Conservation (phyloP, 2,888 invertebrate species). For the Drosophila colorata region DNA sequence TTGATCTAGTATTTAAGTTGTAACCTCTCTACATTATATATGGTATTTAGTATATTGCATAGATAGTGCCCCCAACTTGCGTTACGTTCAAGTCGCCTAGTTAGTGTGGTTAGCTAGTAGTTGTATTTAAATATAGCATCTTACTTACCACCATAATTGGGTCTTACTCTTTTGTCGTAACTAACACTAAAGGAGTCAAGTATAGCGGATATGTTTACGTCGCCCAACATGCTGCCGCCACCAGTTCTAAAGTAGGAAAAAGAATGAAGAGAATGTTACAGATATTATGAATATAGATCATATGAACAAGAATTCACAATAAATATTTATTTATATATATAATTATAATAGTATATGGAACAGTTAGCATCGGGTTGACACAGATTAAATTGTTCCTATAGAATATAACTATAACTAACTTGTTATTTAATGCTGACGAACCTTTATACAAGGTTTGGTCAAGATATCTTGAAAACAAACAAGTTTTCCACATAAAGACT, state of each 20-base stretch:
- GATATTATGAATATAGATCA: too few species aligned
- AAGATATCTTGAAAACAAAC: too few species aligned
- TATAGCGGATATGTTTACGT: conserved; percentile 97
- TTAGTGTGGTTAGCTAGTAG: conserved; percentile 44
- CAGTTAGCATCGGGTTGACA: too few species aligned
- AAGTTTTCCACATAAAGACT: too few species aligned
- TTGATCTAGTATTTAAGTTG: not conserved
- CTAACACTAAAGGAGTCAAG: conserved; percentile 98
- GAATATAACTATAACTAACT: too few species aligned
- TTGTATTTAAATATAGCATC: conserved; percentile 30
- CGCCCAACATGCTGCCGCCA: conserved; percentile 92
- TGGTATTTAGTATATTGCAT: conserved; percentile 1
- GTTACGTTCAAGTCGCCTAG: conserved; percentile 59
- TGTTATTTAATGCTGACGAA: too few species aligned
- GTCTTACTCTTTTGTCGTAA: conserved; percentile 99
- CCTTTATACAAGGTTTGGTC: too few species aligned
- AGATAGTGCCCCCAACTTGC: conserved; percentile 40
- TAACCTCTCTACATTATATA: conserved; percentile 21
- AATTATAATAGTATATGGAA: not conserved
- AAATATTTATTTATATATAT: not conserved
- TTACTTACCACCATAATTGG: conserved; percentile 97
- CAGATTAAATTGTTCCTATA: not conserved
- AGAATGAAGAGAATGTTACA: not conserved
- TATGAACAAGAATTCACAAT: not conserved
- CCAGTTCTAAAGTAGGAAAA: conserved; percentile 81